Evolutionary conservation across 35 echinoderm and acorn worm genomes (phyloP).

Genomic region (Strongylocentrotus purpuratus): DNA sequence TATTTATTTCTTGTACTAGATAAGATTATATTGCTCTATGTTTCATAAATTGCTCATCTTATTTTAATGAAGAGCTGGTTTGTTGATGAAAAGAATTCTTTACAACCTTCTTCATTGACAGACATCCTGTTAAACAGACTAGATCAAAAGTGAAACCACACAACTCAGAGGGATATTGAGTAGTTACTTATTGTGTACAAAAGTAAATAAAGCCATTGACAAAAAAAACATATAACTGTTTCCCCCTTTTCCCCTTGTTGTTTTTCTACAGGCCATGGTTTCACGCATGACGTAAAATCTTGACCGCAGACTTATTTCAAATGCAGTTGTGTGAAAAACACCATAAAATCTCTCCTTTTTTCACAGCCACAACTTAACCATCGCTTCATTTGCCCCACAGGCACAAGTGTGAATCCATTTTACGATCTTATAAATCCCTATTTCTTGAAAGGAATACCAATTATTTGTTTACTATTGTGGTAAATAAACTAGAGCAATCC

Average conservation of each 20-base stretch:
- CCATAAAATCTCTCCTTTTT: not conserved
- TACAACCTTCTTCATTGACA: not conserved
- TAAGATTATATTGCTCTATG: not conserved
- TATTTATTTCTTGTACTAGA: too few relatives aligned
- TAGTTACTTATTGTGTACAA: not conserved
- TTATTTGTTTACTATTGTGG: not conserved
- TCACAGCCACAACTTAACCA: not conserved
- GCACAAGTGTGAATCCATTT: not conserved
- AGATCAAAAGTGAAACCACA: not conserved
- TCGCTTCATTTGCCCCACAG: not conserved
- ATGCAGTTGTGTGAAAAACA: not conserved
- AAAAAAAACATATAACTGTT: not conserved
- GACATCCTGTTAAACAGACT: not conserved
- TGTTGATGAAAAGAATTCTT: not conserved
- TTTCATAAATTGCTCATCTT: not conserved
- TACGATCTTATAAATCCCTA: not conserved
- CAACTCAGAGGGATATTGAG: not conserved
- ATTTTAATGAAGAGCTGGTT: not conserved
- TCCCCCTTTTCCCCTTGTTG: not conserved
- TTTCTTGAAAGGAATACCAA: not conserved
- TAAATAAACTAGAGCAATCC: not conserved
- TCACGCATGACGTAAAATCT: not conserved
- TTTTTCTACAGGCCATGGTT: conserved; percentile 3
- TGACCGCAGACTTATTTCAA: conserved; percentile 16
- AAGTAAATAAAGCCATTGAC: not conserved